Evolutionary conservation across 2,888 invertebrate species (phyloP).

Genomic region (Marronus borbonicus): DNA sequence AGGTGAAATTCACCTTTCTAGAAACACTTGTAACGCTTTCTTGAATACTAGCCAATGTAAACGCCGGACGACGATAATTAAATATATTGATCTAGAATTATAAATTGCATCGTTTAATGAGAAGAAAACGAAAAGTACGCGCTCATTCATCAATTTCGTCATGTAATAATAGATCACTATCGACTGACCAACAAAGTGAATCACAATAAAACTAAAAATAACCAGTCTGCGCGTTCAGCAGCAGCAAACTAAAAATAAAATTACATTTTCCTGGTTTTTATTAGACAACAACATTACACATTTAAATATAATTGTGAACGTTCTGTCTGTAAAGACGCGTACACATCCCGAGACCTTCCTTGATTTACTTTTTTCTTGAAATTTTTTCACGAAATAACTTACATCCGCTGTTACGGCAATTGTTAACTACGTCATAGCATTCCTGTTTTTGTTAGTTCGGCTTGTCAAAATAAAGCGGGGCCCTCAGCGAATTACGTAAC

Average conservation of each 20-base stretch:
- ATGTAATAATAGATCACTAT: not conserved
- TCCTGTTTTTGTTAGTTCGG: conserved; percentile 12
- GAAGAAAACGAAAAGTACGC: conserved; percentile 2
- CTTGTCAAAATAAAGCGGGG: conserved; percentile 6
- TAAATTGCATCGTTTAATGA: conserved; percentile 27
- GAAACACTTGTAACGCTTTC: conserved; percentile 32
- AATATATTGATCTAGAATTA: conserved; percentile 35
- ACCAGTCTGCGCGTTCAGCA: conserved; percentile 22
- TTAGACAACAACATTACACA: conserved; percentile 31
- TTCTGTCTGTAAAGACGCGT: not conserved
- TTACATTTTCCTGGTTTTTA: conserved; percentile 23
- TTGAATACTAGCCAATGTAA: conserved; percentile 24
- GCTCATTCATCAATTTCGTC: conserved; percentile 10
- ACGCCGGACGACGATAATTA: conserved; percentile 14
- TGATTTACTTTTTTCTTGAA: not conserved
- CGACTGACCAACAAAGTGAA: conserved; percentile 11
- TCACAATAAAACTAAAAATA: conserved; percentile 45
- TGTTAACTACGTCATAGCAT: conserved; percentile 17
- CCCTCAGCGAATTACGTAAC: not conserved
- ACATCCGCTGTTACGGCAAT: conserved; percentile 28
- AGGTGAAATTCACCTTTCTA: conserved; percentile 21
- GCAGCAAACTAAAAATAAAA: conserved; percentile 38
- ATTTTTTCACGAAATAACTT: conserved; percentile 8
- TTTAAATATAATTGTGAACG: conserved; percentile 27
- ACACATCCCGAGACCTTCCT: not conserved